Percentiles rank a stretch among this genome's conserved stretches.
Evolutionary conservation across 1,140 invertebrate species (phyloP).

Genomic region (Brachionus rubens): DNA sequence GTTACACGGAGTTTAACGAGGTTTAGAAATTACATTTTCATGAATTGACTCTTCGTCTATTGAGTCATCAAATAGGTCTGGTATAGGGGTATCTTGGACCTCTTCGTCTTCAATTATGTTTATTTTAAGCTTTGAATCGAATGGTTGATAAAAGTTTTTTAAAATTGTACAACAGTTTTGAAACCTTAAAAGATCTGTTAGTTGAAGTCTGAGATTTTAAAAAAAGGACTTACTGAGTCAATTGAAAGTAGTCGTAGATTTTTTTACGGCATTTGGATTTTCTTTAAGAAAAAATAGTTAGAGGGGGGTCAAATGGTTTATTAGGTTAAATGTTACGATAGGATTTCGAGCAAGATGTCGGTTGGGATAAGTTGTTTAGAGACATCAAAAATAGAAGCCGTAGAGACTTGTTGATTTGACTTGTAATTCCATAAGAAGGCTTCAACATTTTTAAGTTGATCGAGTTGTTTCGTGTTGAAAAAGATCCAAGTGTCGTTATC

Average conservation of each 20-base stretch:
- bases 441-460: no score
- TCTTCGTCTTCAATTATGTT: background rate
- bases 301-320: background rate
- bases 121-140: background rate
- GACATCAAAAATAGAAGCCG: background rate
- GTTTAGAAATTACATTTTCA: background rate
- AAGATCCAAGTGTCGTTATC: no score
- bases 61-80: no score
- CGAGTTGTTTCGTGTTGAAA: no score
- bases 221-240: constrained; percentile 2
- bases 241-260: constrained; percentile 33
- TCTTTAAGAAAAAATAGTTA: background rate
- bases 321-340: constrained; percentile 1
- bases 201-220: background rate
- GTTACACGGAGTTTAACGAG: no score
- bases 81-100: background rate
- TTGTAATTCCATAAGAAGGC: no score
- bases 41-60: background rate
- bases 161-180: constrained; percentile 29
- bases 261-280: constrained; percentile 2
- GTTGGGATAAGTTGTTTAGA: background rate
- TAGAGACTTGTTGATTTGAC: no score
- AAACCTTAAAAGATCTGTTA: constrained; percentile 12
- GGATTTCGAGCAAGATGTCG: background rate
- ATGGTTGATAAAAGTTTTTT: constrained; percentile 15